Evolutionary conservation across 2,113 vertebrate genomes (phyloP).

Genomic region (Sinocyclocheilus grahami): DNA sequence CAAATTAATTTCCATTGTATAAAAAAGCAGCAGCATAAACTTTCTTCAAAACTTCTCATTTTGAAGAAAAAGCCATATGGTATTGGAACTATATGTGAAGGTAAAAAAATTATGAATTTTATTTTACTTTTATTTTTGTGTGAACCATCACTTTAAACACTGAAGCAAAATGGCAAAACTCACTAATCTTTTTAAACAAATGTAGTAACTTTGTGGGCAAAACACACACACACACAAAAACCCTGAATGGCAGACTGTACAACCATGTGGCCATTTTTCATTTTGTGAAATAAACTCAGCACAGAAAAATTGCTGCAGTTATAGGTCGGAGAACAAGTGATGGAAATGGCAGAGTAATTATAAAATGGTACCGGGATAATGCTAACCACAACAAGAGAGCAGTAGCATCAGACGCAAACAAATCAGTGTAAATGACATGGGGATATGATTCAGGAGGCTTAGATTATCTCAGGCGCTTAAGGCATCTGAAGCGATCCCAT

Average conservation of each 20-base stretch:
- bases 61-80: background rate
- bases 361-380: conserved; percentile 23
- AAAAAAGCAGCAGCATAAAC: background rate
- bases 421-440: conserved; percentile 51
- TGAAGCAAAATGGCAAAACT: background rate
- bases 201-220: background rate
- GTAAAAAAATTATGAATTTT: background rate
- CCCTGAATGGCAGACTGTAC: background rate
- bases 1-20: background rate
- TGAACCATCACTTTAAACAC: background rate
- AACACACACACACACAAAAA: background rate
- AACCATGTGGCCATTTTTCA: background rate
- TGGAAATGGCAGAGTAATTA: conserved; percentile 27
- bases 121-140: background rate
- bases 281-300: conserved; percentile 6
- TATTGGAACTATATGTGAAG: background rate
- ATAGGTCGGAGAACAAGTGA: conserved; percentile 27
- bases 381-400: conserved; percentile 11
- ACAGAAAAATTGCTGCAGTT: conserved; percentile 30
- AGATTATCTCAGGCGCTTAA: conserved; percentile 52
- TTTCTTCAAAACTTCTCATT: background rate
- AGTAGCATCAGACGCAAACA: conserved; percentile 24
- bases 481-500: conserved; percentile 48
- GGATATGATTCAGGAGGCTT: conserved; percentile 34
- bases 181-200: background rate